A percentile compares a stretch with the other conserved stretches of the same genome.
phyloP scores from a whole-genome alignment of 2,888 invertebrate species.

The Aricia artaxerxes region DNA sequence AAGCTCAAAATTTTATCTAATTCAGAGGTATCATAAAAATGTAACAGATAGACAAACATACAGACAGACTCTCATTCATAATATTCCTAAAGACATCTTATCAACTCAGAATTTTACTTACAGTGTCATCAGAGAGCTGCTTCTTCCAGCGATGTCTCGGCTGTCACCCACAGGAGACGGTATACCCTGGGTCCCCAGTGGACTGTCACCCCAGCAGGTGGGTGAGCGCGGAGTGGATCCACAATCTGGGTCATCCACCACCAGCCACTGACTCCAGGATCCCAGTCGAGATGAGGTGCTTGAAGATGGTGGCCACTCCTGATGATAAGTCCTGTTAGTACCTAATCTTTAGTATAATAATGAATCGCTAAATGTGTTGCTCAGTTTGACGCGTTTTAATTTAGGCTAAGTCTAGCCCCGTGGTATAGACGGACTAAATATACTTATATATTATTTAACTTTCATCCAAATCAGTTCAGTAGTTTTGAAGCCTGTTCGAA shows the following conservation, averaged over 20 bases:
- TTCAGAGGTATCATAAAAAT: too few relatives aligned
- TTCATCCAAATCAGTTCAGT: too few relatives aligned
- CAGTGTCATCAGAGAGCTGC: conserved; percentile 66
- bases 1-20: too few relatives aligned
- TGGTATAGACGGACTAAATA: too few relatives aligned
- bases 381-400: too few relatives aligned
- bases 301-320: conserved; percentile 73
- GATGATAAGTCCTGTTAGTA: conserved; percentile 70
- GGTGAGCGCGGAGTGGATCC: conserved; percentile 70
- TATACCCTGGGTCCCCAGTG: conserved; percentile 51
- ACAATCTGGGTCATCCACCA: conserved; percentile 68
- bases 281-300: conserved; percentile 67
- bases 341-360: not conserved
- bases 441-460: too few relatives aligned
- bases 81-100: too few relatives aligned
- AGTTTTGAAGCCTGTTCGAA: too few relatives aligned
- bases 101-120: conserved; percentile 22
- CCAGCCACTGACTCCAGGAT: conserved; percentile 65
- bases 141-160: conserved; percentile 66
- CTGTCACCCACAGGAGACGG: conserved; percentile 60
- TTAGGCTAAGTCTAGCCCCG: too few relatives aligned
- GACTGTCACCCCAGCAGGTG: conserved; percentile 66
- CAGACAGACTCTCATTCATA: too few relatives aligned
- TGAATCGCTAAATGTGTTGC: too few relatives aligned
- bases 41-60: too few relatives aligned